These are phyloP conservation scores for Peribatodes rhomboidaria DNA, from an alignment of 2,888 invertebrate genomes.

Conservation along the genomic window DNA sequence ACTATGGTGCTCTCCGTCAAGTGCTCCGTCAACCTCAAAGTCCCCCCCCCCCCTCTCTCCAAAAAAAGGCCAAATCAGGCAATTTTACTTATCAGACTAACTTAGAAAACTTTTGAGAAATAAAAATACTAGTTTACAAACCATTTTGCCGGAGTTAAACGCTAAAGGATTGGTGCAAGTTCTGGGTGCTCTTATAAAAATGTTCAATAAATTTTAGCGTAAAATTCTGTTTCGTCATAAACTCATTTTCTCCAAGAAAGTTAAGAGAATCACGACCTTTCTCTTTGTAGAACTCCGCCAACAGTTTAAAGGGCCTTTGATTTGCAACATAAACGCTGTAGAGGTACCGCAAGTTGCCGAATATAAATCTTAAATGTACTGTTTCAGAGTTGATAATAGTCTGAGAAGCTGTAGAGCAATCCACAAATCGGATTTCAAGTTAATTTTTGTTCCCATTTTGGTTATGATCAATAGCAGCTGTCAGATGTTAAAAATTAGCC, in stretches of 20 bases:
- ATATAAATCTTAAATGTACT: slow-evolving; percentile 57
- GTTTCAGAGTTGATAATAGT: slow-evolving; percentile 55
- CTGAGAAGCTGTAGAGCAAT: slow-evolving; percentile 65
- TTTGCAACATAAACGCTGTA: slow-evolving; percentile 60
- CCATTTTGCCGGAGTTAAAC: too few species aligned
- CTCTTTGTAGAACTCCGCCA: slow-evolving; percentile 51
- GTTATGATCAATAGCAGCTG: slow-evolving; percentile 59
- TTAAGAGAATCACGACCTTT: slow-evolving; percentile 44
- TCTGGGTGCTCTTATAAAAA: slow-evolving; percentile 54
- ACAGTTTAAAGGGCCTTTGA: slow-evolving; percentile 58
- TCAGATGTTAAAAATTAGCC: slow-evolving; percentile 62
- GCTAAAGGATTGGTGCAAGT: slow-evolving; percentile 55
- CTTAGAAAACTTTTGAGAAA: too few species aligned
- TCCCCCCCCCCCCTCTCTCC: too few species aligned
- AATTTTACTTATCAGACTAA: too few species aligned
- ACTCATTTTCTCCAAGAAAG: slow-evolving; percentile 53
- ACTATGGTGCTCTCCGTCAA: too few species aligned
- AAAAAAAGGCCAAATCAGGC: too few species aligned
- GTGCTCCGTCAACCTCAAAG: too few species aligned
- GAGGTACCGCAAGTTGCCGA: slow-evolving; percentile 61
- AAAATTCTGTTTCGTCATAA: slow-evolving; percentile 46
- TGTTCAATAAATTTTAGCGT: slow-evolving; percentile 49
- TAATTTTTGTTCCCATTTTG: slow-evolving; percentile 32
- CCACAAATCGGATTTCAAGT: slow-evolving; percentile 57
- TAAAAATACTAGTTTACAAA: too few species aligned